Base-by-base conservation (phyloP, 2,888 invertebrate genomes). In the Athalia rosae region DNA sequence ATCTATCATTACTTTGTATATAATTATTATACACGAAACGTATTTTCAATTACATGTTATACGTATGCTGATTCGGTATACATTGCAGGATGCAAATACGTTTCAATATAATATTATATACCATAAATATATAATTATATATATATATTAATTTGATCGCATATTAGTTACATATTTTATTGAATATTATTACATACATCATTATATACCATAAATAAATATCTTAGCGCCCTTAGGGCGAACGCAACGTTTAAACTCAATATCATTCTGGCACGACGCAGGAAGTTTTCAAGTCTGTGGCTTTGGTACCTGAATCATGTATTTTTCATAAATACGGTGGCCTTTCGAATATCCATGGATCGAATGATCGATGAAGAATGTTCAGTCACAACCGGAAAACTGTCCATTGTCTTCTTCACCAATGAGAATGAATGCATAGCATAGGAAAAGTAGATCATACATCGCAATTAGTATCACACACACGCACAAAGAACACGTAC, bases 201-300 rank as follows among this genome's bases (percentile, higher is more conserved):
- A 28, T 67, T 50, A 67, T 63, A 66, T 62, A 62, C 66, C 4
- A 53, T 53, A 53, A 15, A 74, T 74, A 8, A 59, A 74, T 74
- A 74, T 74, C 74, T 59, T 74, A 74, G 74, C 61, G 74, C 74
- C 74, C 59, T n/a, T 74, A 74, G 74, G 74, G 74, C 74, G 74
- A 13, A 74, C 59, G 74, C 74, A 61, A 74, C 74, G 74, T 74
- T 74, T 74, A 41, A 43, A 71, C 71, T 71, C 62, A 11, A 74
- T 74, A 74, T 62, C 74, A 48, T 74, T 48, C 11, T 74, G 61
- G 74, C 74, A 74, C 74, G 61, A 74, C 74, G 61, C 74, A 5
- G 45, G 74, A 61, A 41, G 48, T 47, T 61, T 62, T 74, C 61
- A 48, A 62, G 74, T 74, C 69, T 56, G 3, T 47, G 58, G 58